phyloP scores from a whole-genome alignment of 2,888 invertebrate species.

The Hydrotaea diabolus region DNA sequence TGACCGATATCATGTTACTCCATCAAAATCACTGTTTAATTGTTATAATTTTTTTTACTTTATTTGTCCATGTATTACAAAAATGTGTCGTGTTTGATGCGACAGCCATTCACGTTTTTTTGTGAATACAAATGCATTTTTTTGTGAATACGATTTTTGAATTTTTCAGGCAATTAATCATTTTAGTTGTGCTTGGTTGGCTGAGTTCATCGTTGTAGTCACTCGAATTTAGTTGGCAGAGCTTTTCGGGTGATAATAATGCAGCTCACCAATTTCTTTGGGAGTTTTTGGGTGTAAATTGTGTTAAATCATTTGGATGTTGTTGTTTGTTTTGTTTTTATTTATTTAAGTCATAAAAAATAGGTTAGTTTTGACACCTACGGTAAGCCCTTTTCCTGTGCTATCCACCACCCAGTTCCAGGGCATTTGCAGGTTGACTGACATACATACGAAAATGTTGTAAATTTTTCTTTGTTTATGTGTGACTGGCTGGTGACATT shows the following conservation, averaged over 20 bases:
- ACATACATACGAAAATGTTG: conserved; percentile 28
- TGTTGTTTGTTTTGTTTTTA: conserved; percentile 7
- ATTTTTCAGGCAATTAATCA: conserved; percentile 38
- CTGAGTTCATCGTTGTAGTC: not conserved
- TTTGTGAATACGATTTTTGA: conserved; percentile 10
- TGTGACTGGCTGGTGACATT: not conserved
- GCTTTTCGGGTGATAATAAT: not conserved
- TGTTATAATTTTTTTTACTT: not conserved
- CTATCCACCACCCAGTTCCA: not conserved
- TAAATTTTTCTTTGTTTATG: not conserved
- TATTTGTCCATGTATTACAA: conserved; percentile 19
- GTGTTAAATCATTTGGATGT: conserved; percentile 3
- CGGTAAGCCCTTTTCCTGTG: conserved; percentile 35
- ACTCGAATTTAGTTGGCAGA: not conserved
- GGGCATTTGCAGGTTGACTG: not conserved
- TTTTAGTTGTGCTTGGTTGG: conserved; percentile 16
- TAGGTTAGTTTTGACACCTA: conserved; percentile 52
- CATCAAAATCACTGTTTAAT: conserved; percentile 43
- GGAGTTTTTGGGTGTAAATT: not conserved
- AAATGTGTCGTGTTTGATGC: not conserved
- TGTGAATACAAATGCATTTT: conserved; percentile 24
- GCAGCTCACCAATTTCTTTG: not conserved
- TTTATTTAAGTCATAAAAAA: conserved; percentile 40
- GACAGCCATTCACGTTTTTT: not conserved
- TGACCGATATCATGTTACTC: conserved; percentile 9